phyloP scores from a whole-genome alignment of 2,113 vertebrate species.

The Chionis minor region DNA sequence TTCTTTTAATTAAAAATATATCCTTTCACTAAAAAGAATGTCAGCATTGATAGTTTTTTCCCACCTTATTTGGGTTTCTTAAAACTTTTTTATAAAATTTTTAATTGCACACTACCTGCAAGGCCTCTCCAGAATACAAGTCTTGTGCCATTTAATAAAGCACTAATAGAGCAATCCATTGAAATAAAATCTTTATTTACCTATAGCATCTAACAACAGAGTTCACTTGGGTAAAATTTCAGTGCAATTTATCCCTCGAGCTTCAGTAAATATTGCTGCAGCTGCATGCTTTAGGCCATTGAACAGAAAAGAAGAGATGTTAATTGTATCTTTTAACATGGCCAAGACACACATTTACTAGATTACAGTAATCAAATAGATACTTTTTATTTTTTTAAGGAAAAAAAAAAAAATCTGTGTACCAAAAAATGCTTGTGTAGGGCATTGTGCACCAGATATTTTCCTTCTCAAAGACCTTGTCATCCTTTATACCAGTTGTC shows the following conservation, averaged over 20 bases:
- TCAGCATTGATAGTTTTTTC: neutral
- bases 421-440: neutral
- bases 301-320: slow-evolving; percentile 4
- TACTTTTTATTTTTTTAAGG: neutral
- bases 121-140: neutral
- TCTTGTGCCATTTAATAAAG: neutral
- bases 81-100: neutral
- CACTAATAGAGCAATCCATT: neutral
- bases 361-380: slow-evolving; percentile 21
- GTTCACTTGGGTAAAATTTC: slow-evolving; percentile 29
- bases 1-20: neutral
- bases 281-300: neutral
- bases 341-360: slow-evolving; percentile 10
- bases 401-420: neutral
- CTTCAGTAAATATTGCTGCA: slow-evolving; percentile 33
- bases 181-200: slow-evolving; percentile 44
- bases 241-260: neutral
- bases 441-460: neutral
- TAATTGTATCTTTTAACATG: slow-evolving; percentile 31
- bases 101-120: neutral
- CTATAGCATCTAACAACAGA: neutral
- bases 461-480: slow-evolving; percentile 21
- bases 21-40: neutral
- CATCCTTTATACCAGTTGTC: neutral
- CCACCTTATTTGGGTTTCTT: neutral